phyloP scores from a whole-genome alignment of 1,140 invertebrate species.

The Bombus breviceps region DNA sequence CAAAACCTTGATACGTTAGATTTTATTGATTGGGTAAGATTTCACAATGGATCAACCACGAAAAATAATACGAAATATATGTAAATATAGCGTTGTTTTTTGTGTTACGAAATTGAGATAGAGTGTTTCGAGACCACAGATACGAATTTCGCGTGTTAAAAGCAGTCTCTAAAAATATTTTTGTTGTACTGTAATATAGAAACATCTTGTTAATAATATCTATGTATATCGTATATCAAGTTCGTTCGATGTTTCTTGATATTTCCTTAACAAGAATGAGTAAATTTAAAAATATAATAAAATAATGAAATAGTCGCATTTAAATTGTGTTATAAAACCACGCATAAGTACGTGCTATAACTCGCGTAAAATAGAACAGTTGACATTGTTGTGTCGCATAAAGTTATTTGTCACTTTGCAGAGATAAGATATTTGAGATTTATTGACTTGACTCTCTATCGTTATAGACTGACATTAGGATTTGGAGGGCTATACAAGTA shows the following conservation, averaged over 20 bases:
- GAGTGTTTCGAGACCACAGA: background rate
- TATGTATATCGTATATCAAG: background rate
- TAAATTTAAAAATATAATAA: background rate
- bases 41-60: constrained; percentile 52
- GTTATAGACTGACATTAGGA: constrained; percentile 87
- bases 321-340: background rate
- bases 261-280: too few relatives aligned
- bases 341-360: background rate
- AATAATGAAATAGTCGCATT: background rate
- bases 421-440: constrained; percentile 51
- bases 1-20: constrained; percentile 90
- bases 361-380: background rate
- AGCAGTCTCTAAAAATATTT: background rate
- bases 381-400: constrained; percentile 14
- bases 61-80: too few relatives aligned
- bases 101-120: background rate
- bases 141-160: too few relatives aligned
- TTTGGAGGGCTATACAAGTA: constrained; percentile 90
- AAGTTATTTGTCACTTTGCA: constrained; percentile 49
- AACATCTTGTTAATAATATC: background rate
- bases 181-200: background rate
- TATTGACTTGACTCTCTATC: constrained; percentile 64
- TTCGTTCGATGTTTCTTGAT: too few relatives aligned
- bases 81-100: background rate
- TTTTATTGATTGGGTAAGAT: constrained; percentile 93